Evolutionary conservation across 2,888 invertebrate genomes (phyloP).

Genomic region (Campoplex capitator): DNA sequence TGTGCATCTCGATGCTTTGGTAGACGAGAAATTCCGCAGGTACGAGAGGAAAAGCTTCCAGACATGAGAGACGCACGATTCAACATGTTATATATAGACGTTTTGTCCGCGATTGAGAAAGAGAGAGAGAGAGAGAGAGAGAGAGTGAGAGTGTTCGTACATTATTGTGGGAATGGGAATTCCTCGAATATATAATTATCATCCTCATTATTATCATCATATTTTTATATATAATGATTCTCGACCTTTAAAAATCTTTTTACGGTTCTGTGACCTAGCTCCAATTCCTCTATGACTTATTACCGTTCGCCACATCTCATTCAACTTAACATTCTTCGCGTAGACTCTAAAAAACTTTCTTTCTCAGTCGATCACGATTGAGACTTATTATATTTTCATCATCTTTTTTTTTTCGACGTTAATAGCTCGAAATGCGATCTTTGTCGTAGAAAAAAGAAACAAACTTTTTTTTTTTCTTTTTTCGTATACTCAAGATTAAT

Average conservation of each 20-base stretch:
- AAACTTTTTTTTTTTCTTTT: too few relatives aligned
- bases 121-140: constrained; percentile 36
- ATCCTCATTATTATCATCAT: constrained; percentile 7
- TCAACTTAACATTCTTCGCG: background rate
- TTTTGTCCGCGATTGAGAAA: constrained; percentile 29
- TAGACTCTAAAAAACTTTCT: background rate
- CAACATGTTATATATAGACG: constrained; percentile 28
- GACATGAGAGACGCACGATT: constrained; percentile 36
- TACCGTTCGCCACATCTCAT: background rate
- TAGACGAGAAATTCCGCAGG: constrained; percentile 57
- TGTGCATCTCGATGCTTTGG: constrained; percentile 51
- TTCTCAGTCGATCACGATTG: background rate
- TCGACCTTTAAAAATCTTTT: constrained; percentile 43
- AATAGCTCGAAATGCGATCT: too few relatives aligned
- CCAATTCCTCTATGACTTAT: constrained; percentile 31
- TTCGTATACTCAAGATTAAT: too few relatives aligned
- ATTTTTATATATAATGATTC: constrained; percentile 36
- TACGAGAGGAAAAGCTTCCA: constrained; percentile 61
- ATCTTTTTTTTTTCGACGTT: background rate
- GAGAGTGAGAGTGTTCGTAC: background rate
- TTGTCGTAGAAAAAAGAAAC: too few relatives aligned
- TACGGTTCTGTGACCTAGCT: constrained; percentile 34
- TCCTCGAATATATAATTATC: constrained; percentile 41
- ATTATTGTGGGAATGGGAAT: constrained; percentile 46
- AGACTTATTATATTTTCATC: background rate